Evolutionary conservation across 2,797 vertebrate genomes (phyloP).

Genomic region (Selene dorsalis): DNA sequence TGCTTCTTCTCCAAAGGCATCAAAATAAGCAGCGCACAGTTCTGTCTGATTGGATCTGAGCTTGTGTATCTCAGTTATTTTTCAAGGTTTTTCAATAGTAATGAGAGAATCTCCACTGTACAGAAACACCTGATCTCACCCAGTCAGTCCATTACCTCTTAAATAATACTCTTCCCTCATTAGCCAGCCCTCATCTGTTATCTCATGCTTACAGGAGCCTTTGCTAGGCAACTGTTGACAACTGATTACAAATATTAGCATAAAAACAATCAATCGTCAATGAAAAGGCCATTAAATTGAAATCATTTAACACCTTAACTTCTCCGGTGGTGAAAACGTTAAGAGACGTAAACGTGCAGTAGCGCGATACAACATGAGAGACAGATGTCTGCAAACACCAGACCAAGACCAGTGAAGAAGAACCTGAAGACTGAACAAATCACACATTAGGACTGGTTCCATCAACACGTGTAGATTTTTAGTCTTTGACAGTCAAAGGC

Average conservation of each 20-base stretch:
- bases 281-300: slow-evolving; percentile 16
- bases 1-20: too few species aligned
- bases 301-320: slow-evolving; percentile 3
- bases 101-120: slow-evolving; percentile 22
- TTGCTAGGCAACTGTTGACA: slow-evolving; percentile 40
- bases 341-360: too few species aligned
- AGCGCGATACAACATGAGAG: background rate
- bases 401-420: background rate
- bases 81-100: slow-evolving; percentile 35
- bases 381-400: background rate
- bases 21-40: too few species aligned
- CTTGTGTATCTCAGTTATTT: slow-evolving; percentile 11
- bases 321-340: slow-evolving; percentile 15
- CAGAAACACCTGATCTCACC: background rate
- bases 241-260: slow-evolving; percentile 21
- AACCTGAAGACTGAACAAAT: too few species aligned
- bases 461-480: background rate
- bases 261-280: slow-evolving; percentile 10
- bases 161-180: background rate
- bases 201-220: slow-evolving; percentile 20
- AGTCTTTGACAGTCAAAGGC: background rate
- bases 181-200: slow-evolving; percentile 19
- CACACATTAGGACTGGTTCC: background rate
- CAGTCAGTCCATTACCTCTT: background rate
- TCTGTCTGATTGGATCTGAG: slow-evolving; percentile 16